phyloP scores from a whole-genome alignment of 2,797 vertebrate species.

The Pyrrhura leucotis region DNA sequence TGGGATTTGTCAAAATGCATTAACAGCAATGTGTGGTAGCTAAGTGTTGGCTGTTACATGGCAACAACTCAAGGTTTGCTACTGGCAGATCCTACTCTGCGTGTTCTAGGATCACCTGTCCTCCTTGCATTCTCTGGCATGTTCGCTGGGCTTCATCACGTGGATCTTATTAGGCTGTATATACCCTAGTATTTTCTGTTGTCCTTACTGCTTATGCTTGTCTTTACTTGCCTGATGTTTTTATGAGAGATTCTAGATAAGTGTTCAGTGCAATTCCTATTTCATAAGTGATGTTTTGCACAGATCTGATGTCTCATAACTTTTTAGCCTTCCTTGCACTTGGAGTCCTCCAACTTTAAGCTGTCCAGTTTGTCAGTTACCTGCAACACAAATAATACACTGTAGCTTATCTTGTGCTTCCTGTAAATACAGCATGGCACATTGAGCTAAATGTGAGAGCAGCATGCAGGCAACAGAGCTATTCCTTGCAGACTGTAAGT shows the following conservation, averaged over 20 bases:
- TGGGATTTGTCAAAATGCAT: not conserved
- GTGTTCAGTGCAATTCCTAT: not conserved
- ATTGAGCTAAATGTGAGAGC: not conserved
- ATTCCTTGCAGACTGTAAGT: not conserved
- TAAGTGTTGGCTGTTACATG: not conserved
- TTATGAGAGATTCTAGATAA: not conserved
- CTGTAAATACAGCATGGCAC: not conserved
- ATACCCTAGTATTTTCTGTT: not conserved
- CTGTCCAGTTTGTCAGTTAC: not conserved
- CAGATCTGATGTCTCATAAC: not conserved
- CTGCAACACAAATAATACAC: not conserved
- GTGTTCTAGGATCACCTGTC: not conserved
- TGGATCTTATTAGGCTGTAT: not conserved
- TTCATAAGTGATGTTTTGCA: not conserved
- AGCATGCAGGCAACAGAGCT: not conserved
- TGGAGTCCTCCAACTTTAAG: not conserved
- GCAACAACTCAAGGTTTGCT: not conserved
- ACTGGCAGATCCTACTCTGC: not conserved
- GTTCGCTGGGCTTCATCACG: not conserved
- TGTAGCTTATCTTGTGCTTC: not conserved
- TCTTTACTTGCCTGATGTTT: not conserved
- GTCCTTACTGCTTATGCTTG: not conserved
- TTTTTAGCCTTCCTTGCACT: not conserved
- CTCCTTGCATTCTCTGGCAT: not conserved
- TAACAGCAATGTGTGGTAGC: not conserved